Evolutionary conservation across 2,888 invertebrate genomes (phyloP), one percentile per base, ranked within the genome.

Genomic region (Magallana nippona): DNA sequence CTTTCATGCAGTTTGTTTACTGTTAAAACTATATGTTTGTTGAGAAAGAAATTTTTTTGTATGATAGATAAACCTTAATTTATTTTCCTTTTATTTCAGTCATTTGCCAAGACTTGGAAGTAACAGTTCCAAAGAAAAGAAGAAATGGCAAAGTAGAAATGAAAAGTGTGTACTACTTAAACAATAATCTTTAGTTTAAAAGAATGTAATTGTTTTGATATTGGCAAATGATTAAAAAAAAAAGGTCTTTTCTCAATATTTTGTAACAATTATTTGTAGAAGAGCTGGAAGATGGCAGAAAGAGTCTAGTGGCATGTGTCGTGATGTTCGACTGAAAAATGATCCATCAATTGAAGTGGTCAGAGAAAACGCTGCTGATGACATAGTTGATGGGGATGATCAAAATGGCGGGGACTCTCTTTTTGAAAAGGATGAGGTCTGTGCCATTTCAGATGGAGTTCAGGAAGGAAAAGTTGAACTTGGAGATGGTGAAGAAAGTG

Each of bases 291-390:
- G 78, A 62, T 55, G 27, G 55, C 32, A 32, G n/a, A 78, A 63
- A 56, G 84, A 84, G 13, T 60, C 57, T 15, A 80, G 84, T 27
- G 87, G 84, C 10, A 81, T 87, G 83, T 89, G 87, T 82, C 84
- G 82, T 32, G 89, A 89, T 82, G 81, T 88, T 56, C 78, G 89
- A 79, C 78, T 89, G 1, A 60, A 86, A 57, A 87, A 83, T 13
- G 84, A 89, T 44, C 89, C 89, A 3, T 79, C 32, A 32, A 15
- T 84, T 10, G 27, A 19, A n/a, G 58, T 84, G 19, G 79, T 83
- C 8, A 83, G 84, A 55, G 78, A 58, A 10, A 82, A 86, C 79
- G 78, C 80, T 87, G 56, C 55, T 10, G 56, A 44, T 22, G 27
- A 11, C 2, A 22, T n/a, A 55, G 62, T 86, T 32, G 82, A 55